These are phyloP conservation scores for Zaprionus camerounensis DNA, from an alignment of 1,140 invertebrate species.

Conservation along the genomic window DNA sequence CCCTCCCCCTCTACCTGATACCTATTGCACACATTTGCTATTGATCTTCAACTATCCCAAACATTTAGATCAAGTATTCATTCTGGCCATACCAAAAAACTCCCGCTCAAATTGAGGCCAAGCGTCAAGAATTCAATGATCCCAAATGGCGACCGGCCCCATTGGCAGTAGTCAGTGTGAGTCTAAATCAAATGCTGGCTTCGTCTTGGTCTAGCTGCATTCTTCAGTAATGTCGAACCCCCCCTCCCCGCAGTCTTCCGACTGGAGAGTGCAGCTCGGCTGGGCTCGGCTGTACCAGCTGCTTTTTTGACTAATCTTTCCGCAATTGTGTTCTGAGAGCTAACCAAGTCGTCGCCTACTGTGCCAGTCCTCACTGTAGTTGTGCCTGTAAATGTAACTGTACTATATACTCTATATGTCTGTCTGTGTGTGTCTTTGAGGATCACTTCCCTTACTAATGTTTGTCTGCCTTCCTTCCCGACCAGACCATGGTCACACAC, in stretches of 20 bases:
- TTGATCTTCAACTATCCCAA: neutral
- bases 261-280: neutral
- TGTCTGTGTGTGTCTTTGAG: neutral
- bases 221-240: neutral
- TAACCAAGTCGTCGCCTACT: conserved; percentile 5
- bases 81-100: conserved; percentile 87
- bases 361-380: conserved; percentile 10
- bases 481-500: conserved; percentile 92
- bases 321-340: conserved; percentile 7
- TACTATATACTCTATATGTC: neutral
- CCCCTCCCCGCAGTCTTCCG: no score
- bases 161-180: conserved; percentile 88
- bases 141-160: conserved; percentile 87
- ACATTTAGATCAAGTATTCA: conserved; percentile 87
- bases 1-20: neutral
- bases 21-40: neutral
- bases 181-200: conserved; percentile 64
- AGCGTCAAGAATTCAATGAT: conserved; percentile 86
- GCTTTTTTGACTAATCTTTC: conserved; percentile 2
- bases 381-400: conserved; percentile 3
- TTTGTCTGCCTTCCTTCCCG: conserved; percentile 1
- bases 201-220: neutral
- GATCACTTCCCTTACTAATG: conserved; percentile 25
- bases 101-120: conserved; percentile 85
- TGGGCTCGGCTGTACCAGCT: neutral